Conservation (phyloP, 1,140 invertebrate genomes). For the Diachasma alloeum region DNA sequence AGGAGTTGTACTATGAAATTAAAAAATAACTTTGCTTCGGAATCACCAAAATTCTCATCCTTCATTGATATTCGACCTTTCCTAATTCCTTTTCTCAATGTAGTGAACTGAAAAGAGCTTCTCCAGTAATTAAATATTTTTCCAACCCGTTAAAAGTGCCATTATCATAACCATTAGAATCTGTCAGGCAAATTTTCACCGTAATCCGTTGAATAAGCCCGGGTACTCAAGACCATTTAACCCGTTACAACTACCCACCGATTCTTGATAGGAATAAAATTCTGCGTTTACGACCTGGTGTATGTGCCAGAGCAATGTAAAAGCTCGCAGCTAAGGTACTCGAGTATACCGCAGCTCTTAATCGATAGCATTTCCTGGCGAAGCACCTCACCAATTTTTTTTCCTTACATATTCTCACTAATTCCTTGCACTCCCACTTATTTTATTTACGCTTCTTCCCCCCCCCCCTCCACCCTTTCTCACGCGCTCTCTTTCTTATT, state of each 20-base stretch:
- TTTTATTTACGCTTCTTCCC: background rate
- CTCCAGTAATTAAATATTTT: conserved; percentile 44
- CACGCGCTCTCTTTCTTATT: no score
- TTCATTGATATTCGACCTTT: no score
- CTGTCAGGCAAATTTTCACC: conserved; percentile 46
- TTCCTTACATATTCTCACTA: background rate
- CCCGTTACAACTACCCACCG: conserved; percentile 1
- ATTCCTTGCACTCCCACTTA: background rate
- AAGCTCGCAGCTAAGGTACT: background rate
- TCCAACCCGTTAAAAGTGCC: conserved; percentile 29
- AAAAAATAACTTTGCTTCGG: no score
- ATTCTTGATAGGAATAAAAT: conserved; percentile 36
- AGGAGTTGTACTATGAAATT: no score
- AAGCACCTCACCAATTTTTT: background rate
- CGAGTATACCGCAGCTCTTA: conserved; percentile 3
- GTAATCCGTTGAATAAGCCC: conserved; percentile 15
- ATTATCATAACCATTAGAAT: conserved; percentile 52
- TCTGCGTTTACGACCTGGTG: conserved; percentile 22
- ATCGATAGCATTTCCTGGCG: conserved; percentile 13
- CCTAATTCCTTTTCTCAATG: background rate
- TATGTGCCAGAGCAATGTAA: background rate
- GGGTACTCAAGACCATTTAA: background rate
- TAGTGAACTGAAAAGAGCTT: conserved; percentile 33
- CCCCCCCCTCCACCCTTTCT: no score
- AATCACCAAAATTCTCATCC: no score